Base-by-base conservation (phyloP, 1,140 invertebrate species). In the Lordiphosa stackelbergi region DNA sequence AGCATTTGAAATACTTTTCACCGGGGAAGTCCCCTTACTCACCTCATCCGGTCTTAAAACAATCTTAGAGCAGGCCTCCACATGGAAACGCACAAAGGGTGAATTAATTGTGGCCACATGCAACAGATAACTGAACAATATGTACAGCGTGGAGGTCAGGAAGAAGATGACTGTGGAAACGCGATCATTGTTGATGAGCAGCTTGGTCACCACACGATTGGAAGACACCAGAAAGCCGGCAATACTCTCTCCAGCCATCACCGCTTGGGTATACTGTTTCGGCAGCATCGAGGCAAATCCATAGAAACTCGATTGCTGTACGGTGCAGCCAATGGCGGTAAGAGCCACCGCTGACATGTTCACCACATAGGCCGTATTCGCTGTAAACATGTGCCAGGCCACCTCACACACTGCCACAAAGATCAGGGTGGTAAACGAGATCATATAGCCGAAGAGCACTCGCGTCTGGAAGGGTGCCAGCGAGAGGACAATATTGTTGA, bases 291-390 rank as follows among this genome's bases (percentile, higher is more conserved):
- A 96, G 2, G 95, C 96, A 83, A 96, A 97, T 6, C 96, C 96
- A 87, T 97, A 97, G 88, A 97, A 97, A 88, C 95, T 96, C 0
- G 95, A 96, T 88, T 97, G 96, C 87, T 97, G 96, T 42, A 97
- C 93, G 90, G 84, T 53, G 81, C 95, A 97, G 10, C 96, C 96
- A 52, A 97, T 91, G 9, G 96, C 94, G 0, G 96, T 94, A 34
- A 95, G 88, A 4, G 94, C 94, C 4, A 97, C 93, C 4, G 95
- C 94, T 0, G 94, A 89, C 73, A 97, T 90, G 85, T 95, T 97
- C 13, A 96, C 92, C 22, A 90, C 91, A 78, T 97, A 97, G 2
- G 93, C 93, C 3, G 90, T 90, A 9, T 87, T 85, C 4, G 89
- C 88, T 1, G 91, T 89, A 84, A 97, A 96, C 10, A 94, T 88